A percentile compares a stretch with the other conserved stretches of the same genome.
These are phyloP conservation scores for Scotopteryx bipunctaria DNA, from an alignment of 2,888 invertebrate species.

Conservation along the genomic window DNA sequence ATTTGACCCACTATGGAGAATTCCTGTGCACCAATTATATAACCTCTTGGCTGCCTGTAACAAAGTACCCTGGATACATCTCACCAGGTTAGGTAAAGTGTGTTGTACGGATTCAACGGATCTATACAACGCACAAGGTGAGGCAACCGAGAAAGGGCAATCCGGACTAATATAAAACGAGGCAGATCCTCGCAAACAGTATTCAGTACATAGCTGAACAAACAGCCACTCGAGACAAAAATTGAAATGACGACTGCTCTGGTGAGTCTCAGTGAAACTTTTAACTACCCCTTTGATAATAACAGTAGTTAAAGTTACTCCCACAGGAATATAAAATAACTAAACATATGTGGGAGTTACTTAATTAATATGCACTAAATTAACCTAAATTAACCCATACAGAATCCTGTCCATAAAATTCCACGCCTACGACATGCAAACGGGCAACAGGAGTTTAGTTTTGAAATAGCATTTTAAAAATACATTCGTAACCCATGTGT, in stretches of 20 bases:
- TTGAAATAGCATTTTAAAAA: no score
- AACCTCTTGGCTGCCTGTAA: no score
- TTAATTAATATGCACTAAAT: constrained; percentile 8
- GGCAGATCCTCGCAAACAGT: constrained; percentile 72
- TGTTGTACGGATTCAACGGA: constrained; percentile 60
- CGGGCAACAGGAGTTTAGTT: no score
- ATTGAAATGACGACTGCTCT: constrained; percentile 58
- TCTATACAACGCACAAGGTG: constrained; percentile 76
- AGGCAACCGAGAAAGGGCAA: constrained; percentile 81
- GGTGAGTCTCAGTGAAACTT: constrained; percentile 58
- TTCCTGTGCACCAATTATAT: no score
- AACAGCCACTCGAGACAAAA: constrained; percentile 57
- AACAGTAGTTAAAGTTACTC: no score
- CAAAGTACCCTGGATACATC: no score
- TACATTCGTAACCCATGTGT: no score
- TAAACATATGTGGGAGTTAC: no score
- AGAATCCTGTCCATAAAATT: neutral
- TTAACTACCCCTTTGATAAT: constrained; percentile 8
- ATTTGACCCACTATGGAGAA: no score
- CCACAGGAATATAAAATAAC: no score
- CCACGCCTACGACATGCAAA: neutral
- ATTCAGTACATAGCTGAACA: constrained; percentile 71
- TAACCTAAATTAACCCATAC: neutral
- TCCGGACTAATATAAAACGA: constrained; percentile 79
- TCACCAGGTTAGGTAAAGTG: constrained; percentile 47